Conservation (phyloP, 2,888 invertebrate genomes). For the Hybos culiciformis region DNA sequence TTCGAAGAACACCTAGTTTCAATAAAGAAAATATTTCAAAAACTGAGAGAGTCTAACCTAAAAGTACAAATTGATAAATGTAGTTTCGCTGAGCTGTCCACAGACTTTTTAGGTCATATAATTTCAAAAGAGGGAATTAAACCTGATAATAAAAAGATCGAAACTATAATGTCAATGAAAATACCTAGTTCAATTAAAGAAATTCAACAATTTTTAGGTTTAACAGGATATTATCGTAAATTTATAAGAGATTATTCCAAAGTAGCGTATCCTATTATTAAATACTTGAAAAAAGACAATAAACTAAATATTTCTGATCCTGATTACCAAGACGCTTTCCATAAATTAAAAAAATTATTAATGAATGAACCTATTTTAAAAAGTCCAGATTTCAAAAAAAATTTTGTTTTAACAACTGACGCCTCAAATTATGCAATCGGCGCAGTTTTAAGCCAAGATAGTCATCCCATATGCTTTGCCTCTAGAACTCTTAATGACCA, state of each 20-base stretch:
- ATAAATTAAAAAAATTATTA: constrained; percentile 11
- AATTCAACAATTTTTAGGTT: too few species aligned
- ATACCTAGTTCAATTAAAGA: too few species aligned
- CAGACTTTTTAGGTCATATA: not conserved
- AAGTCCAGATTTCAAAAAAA: constrained; percentile 20
- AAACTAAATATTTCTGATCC: constrained; percentile 5
- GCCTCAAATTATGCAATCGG: constrained; percentile 8
- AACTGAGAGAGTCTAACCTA: not conserved
- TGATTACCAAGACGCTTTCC: constrained; percentile 8
- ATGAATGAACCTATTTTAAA: constrained; percentile 14
- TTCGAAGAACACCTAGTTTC: not conserved
- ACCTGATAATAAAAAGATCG: too few species aligned
- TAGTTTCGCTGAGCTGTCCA: not conserved
- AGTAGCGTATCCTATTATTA: not conserved
- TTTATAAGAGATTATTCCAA: too few species aligned
- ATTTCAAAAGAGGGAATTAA: not conserved
- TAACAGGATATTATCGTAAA: too few species aligned
- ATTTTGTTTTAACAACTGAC: constrained; percentile 9
- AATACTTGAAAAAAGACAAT: constrained; percentile 1
- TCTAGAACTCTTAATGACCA: constrained; percentile 4
- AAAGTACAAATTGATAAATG: not conserved
- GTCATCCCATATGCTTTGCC: constrained; percentile 7
- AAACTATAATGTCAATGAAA: too few species aligned
- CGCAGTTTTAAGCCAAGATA: constrained; percentile 8
- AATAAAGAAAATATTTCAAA: not conserved